A percentile compares a stretch with the other conserved stretches of the same genome.
phyloP scores from a whole-genome alignment of 2,797 vertebrate genomes.

The Rhinogobio ventralis region DNA sequence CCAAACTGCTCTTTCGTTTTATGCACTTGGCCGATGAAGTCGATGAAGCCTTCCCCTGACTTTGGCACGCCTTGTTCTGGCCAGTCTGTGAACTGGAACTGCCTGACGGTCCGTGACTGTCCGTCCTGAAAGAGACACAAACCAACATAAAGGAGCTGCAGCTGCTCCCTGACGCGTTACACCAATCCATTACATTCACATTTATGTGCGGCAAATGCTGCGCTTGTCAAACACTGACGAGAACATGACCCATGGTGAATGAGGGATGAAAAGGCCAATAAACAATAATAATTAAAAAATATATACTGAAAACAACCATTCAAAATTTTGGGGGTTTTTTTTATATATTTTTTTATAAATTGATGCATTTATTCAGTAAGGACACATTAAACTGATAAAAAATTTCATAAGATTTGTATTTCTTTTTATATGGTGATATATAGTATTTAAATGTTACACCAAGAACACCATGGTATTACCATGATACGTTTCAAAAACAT shows the following conservation, averaged over 20 bases:
- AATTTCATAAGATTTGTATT: not conserved
- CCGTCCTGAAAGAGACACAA: constrained; percentile 83
- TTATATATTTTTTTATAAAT: not conserved
- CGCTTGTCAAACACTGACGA: not conserved
- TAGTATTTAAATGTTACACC: not conserved
- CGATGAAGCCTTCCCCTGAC: constrained; percentile 99
- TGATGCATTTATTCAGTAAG: not conserved
- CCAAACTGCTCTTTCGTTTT: constrained; percentile 99
- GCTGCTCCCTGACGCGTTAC: not conserved
- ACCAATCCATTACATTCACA: not conserved
- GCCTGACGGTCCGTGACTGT: constrained; percentile 97
- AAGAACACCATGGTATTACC: not conserved
- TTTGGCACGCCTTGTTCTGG: constrained; percentile 99
- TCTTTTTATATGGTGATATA: not conserved
- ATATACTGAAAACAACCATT: not conserved
- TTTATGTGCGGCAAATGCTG: not conserved
- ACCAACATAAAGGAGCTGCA: not conserved
- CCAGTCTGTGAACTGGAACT: constrained; percentile 99
- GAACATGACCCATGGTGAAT: not conserved
- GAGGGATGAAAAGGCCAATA: not conserved
- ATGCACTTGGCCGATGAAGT: constrained; percentile 99
- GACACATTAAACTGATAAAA: not conserved
- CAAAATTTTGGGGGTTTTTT: not conserved
- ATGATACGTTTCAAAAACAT: not conserved
- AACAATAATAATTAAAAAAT: not conserved